A percentile compares a stretch with the other conserved stretches of the same genome.
Conservation (phyloP, 2,888 invertebrate genomes). For the Thecocarcelia acutangulata region DNA sequence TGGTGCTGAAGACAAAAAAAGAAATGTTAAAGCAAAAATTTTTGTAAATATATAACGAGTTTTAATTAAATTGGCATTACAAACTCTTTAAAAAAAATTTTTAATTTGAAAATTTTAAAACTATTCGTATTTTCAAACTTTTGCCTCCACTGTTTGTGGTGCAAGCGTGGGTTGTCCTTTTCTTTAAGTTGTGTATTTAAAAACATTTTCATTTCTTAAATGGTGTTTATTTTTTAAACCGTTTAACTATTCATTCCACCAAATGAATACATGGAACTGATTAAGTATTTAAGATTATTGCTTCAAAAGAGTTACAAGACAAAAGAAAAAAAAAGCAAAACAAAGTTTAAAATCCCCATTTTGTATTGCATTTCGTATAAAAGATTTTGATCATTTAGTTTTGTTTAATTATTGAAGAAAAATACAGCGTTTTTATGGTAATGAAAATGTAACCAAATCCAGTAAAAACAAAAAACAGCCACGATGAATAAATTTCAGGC, state of each 20-base stretch:
- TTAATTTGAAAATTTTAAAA: too few relatives aligned
- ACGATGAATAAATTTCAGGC: constrained; percentile 18
- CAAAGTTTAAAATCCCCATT: constrained; percentile 1
- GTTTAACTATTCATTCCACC: constrained; percentile 45
- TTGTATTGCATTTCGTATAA: constrained; percentile 49
- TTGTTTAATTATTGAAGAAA: constrained; percentile 58
- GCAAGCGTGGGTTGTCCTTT: constrained; percentile 45
- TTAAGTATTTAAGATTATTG: constrained; percentile 65
- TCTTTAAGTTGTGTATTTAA: constrained; percentile 22
- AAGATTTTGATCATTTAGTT: constrained; percentile 57
- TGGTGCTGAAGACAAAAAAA: too few relatives aligned
- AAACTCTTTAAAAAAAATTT: too few relatives aligned
- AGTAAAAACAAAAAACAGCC: neutral
- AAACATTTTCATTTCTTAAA: constrained; percentile 46
- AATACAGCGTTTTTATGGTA: constrained; percentile 41
- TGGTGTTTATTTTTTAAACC: constrained; percentile 41
- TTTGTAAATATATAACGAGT: too few relatives aligned
- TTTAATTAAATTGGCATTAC: too few relatives aligned
- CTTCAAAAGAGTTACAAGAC: constrained; percentile 31
- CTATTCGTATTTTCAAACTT: neutral
- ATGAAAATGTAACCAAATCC: constrained; percentile 48
- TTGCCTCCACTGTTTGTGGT: neutral
- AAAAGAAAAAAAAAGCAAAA: constrained; percentile 2
- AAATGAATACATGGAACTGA: constrained; percentile 59
- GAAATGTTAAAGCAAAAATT: too few relatives aligned